Base-by-base conservation (phyloP, 2,797 vertebrate species). In the Heterohyrax brucei region DNA sequence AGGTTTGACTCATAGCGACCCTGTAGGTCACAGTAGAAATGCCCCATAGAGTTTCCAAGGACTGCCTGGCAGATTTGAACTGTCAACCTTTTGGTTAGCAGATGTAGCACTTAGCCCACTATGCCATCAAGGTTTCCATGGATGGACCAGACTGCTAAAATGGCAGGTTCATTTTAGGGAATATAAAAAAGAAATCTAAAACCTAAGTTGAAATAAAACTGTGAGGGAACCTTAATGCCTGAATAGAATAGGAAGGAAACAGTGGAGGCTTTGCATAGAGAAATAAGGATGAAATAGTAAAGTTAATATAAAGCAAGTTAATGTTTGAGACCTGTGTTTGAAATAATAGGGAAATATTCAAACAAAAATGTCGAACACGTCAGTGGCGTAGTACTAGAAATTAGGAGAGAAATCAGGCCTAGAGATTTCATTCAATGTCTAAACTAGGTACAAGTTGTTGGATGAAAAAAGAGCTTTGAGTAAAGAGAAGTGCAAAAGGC, bases 211-310 rank as follows among this genome's bases (percentile, higher is more conserved):
- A 33, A 85, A 22, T 33, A 30, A 68, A 22, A 91, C 56, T 33
- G 53, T 88, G 22, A n/a, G 94, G 86, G 59, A 77, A 88, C 30
- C 44, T 77, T 56, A 83, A 88, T 88, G 62, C 53, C 48, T 62
- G 56, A 82, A 73, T 73, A 73, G 90, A 93, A 91, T 61, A 78
- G 30, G 24, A n/a, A 93, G 70, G 78, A 16, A 78, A 28, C n/a
- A 86, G 56, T 50, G 18, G 50, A 92, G 81, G 39, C 59, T 92
- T 89, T 79, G 53, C 61, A 10, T 61, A 75, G n/a, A 89, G 72
- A 94, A 94, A 64, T 81, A 81, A 89, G 87, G 70, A 92, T 61
- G n/a, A 94, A 92, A 81, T 28, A 81, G 3, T 21, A 75, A 88
- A 10, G 46, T 33, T 33, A 53, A 77, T 72, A 48, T 81, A 81